Evolutionary conservation across 1,140 invertebrate species (phyloP), one percentile per base, ranked within the genome.

Genomic region (Rhagoletis zephyria): DNA sequence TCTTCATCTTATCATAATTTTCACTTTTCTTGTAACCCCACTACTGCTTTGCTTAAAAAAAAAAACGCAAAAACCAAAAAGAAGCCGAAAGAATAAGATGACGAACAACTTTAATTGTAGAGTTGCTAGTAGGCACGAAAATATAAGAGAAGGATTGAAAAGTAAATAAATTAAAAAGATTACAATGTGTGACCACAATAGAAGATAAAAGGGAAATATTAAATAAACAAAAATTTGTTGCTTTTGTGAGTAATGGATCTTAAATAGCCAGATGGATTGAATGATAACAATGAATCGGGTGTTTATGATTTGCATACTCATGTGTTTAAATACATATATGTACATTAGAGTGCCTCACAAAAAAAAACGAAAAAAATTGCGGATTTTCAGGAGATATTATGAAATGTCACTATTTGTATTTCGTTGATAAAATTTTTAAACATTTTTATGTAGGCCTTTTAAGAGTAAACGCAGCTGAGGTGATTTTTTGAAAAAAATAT

Each of bases 121-220:
- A 74, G 67, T 74, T 42, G 45, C 67, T 42, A 74, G 42, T 42
- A 14, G 1, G 10, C 65, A 67, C 45, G 2, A 12, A 63, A 63
- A 4, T 1, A 14, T 4, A 74, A 74, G 2, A 48, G 19, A 67
- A 74, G 16, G 45, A 74, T 48, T 74, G 42, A 45, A 74, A 74
- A 74, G 67, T 74, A 74, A 74, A 74, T 74, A 74, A 74, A 74
- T 48, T 48, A 74, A 74, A 74, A 74, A 42, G 67, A 48, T 74
- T 74, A 74, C 67, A 74, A 14, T 74, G 14, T 16, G 42, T 48
- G 67, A 45, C 67, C 40, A 74, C 67, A 74, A 74, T 74, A 48
- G 67, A 45, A 48, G 67, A 74, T 74, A 74, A 74, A 74, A 74
- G 67, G 42, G 42, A 74, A 48, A 74, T 45, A 74, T 74, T 74